Evolutionary conservation across 2,113 vertebrate species (phyloP).

Genomic region (Phyllostomus discolor): DNA sequence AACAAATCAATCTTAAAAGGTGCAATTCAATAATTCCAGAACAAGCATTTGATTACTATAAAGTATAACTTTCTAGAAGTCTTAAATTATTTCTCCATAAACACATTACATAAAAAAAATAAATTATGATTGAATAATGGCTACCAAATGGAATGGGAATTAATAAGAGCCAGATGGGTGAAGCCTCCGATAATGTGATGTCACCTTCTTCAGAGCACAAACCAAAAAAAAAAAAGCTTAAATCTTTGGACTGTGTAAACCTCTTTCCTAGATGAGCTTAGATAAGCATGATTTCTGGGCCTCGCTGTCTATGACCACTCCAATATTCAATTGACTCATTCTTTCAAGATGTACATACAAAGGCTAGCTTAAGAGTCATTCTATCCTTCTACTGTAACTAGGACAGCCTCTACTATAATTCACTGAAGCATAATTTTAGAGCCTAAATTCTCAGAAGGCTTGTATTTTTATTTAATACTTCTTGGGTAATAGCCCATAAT

Average conservation of each 20-base stretch:
- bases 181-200: not conserved
- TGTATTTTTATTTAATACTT: not conserved
- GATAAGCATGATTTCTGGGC: not conserved
- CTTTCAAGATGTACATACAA: not conserved
- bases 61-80: not conserved
- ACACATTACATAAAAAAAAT: not conserved
- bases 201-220: not conserved
- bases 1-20: no score
- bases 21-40: not conserved
- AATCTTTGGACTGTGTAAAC: not conserved
- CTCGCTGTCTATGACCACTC: not conserved
- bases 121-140: not conserved
- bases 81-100: not conserved
- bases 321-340: not conserved
- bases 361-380: not conserved
- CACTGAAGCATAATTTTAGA: not conserved
- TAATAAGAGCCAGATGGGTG: not conserved
- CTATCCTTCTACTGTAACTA: not conserved
- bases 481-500: not conserved
- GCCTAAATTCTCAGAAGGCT: not conserved
- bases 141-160: not conserved
- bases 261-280: not conserved
- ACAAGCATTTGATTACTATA: not conserved
- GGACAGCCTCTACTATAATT: not conserved
- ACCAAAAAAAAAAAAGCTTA: not conserved